phyloP scores from a whole-genome alignment of 2,888 invertebrate genomes.

The Cetonia aurata region DNA sequence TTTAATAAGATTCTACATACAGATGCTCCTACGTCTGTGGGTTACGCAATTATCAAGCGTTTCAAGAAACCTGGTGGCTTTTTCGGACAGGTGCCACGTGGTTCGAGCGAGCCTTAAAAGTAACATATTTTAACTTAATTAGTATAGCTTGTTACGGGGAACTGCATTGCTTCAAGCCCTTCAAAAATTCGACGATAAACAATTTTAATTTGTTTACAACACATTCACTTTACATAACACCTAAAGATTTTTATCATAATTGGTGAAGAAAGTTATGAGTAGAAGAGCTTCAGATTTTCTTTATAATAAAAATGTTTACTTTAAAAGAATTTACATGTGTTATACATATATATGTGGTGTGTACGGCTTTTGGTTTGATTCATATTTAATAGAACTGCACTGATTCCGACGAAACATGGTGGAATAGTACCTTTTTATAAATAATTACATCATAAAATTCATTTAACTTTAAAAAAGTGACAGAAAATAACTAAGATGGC shows the following conservation, averaged over 20 bases:
- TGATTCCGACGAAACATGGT: too few relatives aligned
- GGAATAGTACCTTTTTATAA: too few relatives aligned
- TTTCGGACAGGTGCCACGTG: constrained; percentile 24
- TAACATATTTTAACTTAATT: constrained; percentile 27
- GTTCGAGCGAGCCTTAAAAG: background rate
- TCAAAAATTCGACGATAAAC: constrained; percentile 18
- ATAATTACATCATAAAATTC: too few relatives aligned
- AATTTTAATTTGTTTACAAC: constrained; percentile 31
- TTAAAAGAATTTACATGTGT: too few relatives aligned
- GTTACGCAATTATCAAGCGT: constrained; percentile 3
- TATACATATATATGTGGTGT: too few relatives aligned
- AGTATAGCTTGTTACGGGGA: constrained; percentile 18
- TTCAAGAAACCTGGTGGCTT: constrained; percentile 12
- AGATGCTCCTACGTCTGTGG: background rate
- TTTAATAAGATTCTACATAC: constrained; percentile 8
- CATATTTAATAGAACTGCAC: too few relatives aligned
- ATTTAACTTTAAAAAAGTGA: too few relatives aligned
- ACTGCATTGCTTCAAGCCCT: constrained; percentile 18
- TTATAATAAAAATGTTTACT: too few relatives aligned
- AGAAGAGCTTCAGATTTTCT: too few relatives aligned
- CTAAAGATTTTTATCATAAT: constrained; percentile 13
- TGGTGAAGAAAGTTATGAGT: constrained; percentile 1
- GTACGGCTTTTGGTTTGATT: too few relatives aligned
- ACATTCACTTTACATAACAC: constrained; percentile 18
- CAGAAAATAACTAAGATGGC: too few relatives aligned